These are phyloP conservation scores for Epicauta chinensis DNA, from an alignment of 1,140 invertebrate genomes.

Conservation along the genomic window DNA sequence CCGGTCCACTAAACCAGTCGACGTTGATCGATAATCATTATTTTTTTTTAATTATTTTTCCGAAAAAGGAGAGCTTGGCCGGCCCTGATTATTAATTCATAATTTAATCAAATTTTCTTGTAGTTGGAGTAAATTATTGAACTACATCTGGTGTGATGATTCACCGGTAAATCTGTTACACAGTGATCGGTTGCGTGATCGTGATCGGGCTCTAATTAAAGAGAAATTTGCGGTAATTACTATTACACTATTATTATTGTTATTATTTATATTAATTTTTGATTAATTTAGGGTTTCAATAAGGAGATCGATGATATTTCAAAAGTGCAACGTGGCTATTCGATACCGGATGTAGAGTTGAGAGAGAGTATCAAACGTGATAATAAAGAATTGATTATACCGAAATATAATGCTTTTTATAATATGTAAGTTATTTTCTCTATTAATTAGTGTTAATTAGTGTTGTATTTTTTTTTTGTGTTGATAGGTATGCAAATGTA, in stretches of 20 bases:
- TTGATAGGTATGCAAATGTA: conserved; percentile 55
- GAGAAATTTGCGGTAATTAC: conserved; percentile 81
- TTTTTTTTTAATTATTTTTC: no score
- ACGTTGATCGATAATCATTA: no score
- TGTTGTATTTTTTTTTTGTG: neutral
- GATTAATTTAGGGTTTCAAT: conserved; percentile 70
- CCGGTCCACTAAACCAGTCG: no score
- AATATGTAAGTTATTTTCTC: conserved; percentile 51
- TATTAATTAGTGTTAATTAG: neutral
- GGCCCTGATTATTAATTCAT: neutral
- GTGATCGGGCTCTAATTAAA: conserved; percentile 85
- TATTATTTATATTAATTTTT: neutral
- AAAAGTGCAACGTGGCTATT: conserved; percentile 82
- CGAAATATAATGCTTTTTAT: conserved; percentile 75
- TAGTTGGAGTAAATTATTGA: conserved; percentile 78
- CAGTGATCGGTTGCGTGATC: conserved; percentile 74
- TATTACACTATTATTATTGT: neutral
- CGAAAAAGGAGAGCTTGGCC: no score
- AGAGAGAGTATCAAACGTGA: conserved; percentile 76
- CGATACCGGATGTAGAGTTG: conserved; percentile 85
- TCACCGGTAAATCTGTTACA: conserved; percentile 49
- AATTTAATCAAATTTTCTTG: conserved; percentile 23
- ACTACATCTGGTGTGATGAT: conserved; percentile 67
- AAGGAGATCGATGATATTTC: conserved; percentile 89
- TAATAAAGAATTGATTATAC: conserved; percentile 79